Evolutionary conservation across 2,888 invertebrate species (phyloP).

Genomic region (Heliconius cydno): DNA sequence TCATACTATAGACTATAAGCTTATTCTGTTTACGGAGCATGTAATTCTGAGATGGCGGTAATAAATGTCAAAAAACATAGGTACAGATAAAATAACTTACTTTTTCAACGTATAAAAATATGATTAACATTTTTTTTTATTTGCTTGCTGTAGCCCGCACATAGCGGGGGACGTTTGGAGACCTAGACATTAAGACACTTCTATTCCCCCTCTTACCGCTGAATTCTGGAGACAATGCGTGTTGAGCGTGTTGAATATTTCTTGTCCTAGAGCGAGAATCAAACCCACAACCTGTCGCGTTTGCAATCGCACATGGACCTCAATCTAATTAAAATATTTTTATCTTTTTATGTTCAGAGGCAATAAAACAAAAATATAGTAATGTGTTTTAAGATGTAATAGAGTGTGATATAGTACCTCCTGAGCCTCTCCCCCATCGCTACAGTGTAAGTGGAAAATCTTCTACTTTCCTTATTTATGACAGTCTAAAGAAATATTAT

Average conservation of each 20-base stretch:
- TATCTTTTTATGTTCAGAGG: not conserved
- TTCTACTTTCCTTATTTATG: conserved; percentile 80
- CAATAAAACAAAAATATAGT: not conserved
- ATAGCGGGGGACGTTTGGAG: too few relatives aligned
- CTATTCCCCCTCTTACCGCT: too few relatives aligned
- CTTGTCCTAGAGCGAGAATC: too few relatives aligned
- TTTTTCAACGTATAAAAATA: too few relatives aligned
- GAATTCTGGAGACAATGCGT: too few relatives aligned
- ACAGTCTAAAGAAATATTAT: conserved; percentile 81
- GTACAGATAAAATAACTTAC: not conserved
- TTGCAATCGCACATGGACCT: too few relatives aligned
- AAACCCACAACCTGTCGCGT: too few relatives aligned
- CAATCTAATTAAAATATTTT: not conserved
- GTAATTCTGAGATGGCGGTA: not conserved
- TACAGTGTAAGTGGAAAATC: conserved; percentile 56
- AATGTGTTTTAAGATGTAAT: conserved; percentile 29
- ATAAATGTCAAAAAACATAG: not conserved
- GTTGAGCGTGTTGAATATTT: too few relatives aligned
- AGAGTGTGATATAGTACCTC: conserved; percentile 52
- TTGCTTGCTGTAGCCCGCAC: too few relatives aligned
- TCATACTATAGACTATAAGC: conserved; percentile 1
- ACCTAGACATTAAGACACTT: too few relatives aligned
- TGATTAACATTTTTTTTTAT: too few relatives aligned
- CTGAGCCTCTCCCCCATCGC: conserved; percentile 58
- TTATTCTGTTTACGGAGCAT: not conserved